Evolutionary conservation across 1,140 invertebrate species (phyloP).

Genomic region (Nasonia longicornis): DNA sequence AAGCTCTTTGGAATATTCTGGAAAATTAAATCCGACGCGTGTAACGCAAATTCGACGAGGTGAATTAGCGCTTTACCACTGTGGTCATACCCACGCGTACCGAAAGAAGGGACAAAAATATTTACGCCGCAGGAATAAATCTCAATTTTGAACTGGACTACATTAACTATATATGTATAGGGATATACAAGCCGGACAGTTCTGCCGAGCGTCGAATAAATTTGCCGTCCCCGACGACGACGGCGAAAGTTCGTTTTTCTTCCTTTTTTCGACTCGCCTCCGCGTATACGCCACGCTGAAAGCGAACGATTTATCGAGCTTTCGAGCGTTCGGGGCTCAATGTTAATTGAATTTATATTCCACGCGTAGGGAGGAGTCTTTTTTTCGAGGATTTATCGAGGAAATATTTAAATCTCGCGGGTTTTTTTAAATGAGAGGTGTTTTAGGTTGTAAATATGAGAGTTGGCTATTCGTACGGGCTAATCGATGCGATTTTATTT

Average conservation of each 20-base stretch:
- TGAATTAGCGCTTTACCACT: not conserved
- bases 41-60: not conserved
- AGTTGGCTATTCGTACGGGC: not conserved
- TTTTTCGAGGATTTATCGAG: not conserved
- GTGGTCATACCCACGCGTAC: too few species aligned
- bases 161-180: not conserved
- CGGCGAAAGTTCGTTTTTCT: not conserved
- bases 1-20: not conserved
- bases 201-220: not conserved
- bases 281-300: not conserved
- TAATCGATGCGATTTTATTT: not conserved
- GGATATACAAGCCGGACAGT: not conserved
- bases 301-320: not conserved
- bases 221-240: not conserved
- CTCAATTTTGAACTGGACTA: not conserved
- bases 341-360: not conserved
- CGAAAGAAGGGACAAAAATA: not conserved
- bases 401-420: not conserved
- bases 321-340: not conserved
- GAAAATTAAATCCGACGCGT: not conserved
- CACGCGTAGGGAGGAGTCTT: not conserved
- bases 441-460: too few species aligned
- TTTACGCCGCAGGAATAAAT: not conserved
- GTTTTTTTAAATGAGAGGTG: not conserved
- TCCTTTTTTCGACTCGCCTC: not conserved